These are phyloP conservation scores for Cataglyphis albicans DNA, from an alignment of 2,888 invertebrate genomes.

Conservation along the genomic window DNA sequence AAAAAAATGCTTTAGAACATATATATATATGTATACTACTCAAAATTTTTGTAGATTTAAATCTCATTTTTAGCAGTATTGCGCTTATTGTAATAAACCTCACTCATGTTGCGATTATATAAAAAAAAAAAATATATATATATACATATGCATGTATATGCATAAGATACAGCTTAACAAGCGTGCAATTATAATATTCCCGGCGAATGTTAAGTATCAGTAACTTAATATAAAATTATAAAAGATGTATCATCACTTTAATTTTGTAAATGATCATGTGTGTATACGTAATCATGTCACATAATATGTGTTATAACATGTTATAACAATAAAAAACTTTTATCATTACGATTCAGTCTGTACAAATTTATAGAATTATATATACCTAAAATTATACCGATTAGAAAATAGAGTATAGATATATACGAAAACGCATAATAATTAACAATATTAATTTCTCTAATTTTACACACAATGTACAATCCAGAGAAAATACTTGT, in stretches of 20 bases:
- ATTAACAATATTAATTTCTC: conserved; percentile 57
- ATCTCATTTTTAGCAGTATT: conserved; percentile 5
- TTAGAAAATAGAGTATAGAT: conserved; percentile 47
- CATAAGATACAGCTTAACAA: conserved; percentile 35
- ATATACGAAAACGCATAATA: conserved; percentile 46
- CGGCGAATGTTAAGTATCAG: conserved; percentile 21
- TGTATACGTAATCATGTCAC: background rate
- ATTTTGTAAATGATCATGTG: conserved; percentile 46
- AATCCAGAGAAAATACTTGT: conserved; percentile 62
- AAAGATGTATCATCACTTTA: conserved; percentile 36
- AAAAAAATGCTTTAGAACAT: background rate
- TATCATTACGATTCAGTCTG: conserved; percentile 68
- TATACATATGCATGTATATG: background rate
- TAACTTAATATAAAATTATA: conserved; percentile 53
- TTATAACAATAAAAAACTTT: conserved; percentile 47
- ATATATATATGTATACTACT: background rate
- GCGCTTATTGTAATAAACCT: conserved; percentile 18
- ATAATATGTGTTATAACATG: background rate
- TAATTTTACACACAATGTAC: conserved; percentile 34
- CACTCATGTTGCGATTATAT: conserved; percentile 17
- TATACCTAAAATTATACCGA: conserved; percentile 55
- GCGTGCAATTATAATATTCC: conserved; percentile 47
- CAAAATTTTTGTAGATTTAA: conserved; percentile 11
- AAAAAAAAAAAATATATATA: background rate
- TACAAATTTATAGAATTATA: conserved; percentile 61